Evolutionary conservation across 2,113 vertebrate genomes (phyloP).

Genomic region (Elgaria multicarinata): DNA sequence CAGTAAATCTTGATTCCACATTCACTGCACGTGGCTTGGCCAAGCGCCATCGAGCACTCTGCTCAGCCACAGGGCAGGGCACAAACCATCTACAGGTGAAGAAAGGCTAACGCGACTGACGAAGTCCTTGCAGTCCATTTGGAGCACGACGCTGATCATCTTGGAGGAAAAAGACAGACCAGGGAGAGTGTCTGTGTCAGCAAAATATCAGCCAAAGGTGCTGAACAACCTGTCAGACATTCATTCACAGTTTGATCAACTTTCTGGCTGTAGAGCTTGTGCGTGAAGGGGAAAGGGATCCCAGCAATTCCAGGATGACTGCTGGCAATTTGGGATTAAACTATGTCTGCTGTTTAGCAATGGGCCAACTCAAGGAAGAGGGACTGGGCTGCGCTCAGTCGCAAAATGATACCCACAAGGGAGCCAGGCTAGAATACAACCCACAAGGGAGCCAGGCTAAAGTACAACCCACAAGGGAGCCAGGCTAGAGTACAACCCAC

Average conservation of each 20-base stretch:
- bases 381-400: background rate
- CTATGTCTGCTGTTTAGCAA: background rate
- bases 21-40: background rate
- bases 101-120: background rate
- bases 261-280: background rate
- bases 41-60: too few species aligned
- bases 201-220: background rate
- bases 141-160: too few species aligned
- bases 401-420: too few species aligned
- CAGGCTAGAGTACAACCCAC: too few species aligned
- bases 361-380: background rate
- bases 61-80: too few species aligned
- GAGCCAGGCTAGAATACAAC: background rate
- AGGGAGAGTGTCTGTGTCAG: background rate
- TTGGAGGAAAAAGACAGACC: background rate
- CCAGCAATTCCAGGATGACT: too few species aligned
- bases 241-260: too few species aligned
- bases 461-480: background rate
- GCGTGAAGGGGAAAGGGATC: background rate
- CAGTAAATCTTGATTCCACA: background rate
- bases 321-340: background rate
- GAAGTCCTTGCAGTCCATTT: too few species aligned
- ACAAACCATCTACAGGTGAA: background rate
- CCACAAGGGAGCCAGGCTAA: background rate
- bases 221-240: background rate